Evolutionary conservation across 2,888 invertebrate genomes (phyloP).

Genomic region (Hemithea aestivaria): DNA sequence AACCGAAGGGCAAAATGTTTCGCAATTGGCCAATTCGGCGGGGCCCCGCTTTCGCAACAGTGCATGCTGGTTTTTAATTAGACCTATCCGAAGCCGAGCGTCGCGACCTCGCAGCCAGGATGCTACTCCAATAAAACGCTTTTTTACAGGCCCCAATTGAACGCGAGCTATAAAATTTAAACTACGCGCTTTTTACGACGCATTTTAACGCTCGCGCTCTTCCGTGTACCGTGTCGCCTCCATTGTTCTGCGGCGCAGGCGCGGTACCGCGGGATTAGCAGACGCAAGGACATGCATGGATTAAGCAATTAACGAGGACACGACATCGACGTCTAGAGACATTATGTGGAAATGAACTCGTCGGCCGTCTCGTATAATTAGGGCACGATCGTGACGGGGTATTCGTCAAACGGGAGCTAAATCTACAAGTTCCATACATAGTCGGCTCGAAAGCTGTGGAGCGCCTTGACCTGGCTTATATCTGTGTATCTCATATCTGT

Average conservation of each 20-base stretch:
- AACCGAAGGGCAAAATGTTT: conserved; percentile 54
- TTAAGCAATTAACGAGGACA: conserved; percentile 57
- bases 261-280: conserved; percentile 48
- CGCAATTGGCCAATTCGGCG: conserved; percentile 45
- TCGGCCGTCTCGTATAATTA: conserved; percentile 41
- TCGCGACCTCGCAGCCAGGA: conserved; percentile 72
- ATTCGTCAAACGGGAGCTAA: conserved; percentile 56
- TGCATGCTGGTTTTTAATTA: conserved; percentile 70
- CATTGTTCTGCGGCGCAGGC: conserved; percentile 53
- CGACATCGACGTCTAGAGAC: conserved; percentile 50
- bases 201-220: conserved; percentile 65
- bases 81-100: conserved; percentile 55
- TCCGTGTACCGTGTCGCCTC: conserved; percentile 61
- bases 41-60: conserved; percentile 61
- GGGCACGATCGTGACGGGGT: conserved; percentile 37
- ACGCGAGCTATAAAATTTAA: conserved; percentile 71
- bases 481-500: conserved; percentile 71
- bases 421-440: conserved; percentile 58
- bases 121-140: conserved; percentile 72
- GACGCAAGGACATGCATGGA: conserved; percentile 57
- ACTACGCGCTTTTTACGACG: conserved; percentile 73
- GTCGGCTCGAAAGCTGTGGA: conserved; percentile 68
- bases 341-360: conserved; percentile 61
- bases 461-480: conserved; percentile 70
- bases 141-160: conserved; percentile 77